Base-by-base conservation (phyloP, 2,797 vertebrate species). In the Apogon hyalosoma region DNA sequence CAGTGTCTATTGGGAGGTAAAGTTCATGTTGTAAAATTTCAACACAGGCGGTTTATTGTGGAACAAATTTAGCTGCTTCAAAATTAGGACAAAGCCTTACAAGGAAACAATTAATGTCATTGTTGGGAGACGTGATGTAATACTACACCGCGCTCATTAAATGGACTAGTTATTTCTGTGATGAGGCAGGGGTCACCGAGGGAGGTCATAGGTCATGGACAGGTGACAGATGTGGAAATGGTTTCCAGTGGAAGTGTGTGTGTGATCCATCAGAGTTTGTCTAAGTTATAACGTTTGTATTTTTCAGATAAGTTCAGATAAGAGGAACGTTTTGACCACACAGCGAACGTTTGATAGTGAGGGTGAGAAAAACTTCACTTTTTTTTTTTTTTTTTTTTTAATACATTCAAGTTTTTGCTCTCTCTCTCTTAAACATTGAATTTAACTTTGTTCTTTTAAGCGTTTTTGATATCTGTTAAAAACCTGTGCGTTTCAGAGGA, bases 261-360 rank as follows among this genome's bases (percentile, higher is more conserved):
- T 50, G 13, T 41, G 21, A 15, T 46, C 7, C 10, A 4, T 18
- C 3, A 19, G 33, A 28, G 7, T 33, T 52, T 19, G 11, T 14
- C 61, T 28, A 41, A 67, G 8, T 61, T 6, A 21, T 69, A 13
- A 33, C 3, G 49, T 46, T 8, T 43, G 1, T 59, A 2, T 2
- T 49, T n/a, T 86, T 11, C 77, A 93, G 93, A 31, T 58, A 33
- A 91, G 47, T 80, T 80, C 54, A 69, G 89, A 83, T 60, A 94
- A 94, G 93, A 96, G 93, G 89, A 97, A 95, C 82, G 79, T 91
- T 63, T 86, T 96, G 88, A 94, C 88, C 79, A 88, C 72, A 79
- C 97, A 98, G 88, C 93, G 93, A 67, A 96, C 96, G 0, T 99
- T 99, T 68, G 97, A 98, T 91, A 96, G 96, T 24, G 96, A 98